A percentile compares a stretch with the other conserved stretches of the same genome.
phyloP scores from a whole-genome alignment of 2,113 vertebrate genomes.

The Ailuropoda melanoleuca region DNA sequence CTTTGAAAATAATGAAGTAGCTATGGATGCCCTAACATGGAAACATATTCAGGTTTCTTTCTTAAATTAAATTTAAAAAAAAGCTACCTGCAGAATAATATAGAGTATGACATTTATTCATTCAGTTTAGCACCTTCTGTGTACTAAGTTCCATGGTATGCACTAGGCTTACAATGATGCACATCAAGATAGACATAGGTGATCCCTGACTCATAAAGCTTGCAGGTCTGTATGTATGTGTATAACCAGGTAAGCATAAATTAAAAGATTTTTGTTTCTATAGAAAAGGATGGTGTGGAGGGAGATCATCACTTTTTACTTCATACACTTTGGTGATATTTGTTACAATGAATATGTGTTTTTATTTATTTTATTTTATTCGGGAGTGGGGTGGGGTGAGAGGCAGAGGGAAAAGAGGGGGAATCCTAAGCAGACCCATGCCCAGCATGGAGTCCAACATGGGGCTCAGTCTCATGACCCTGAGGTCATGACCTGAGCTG shows the following conservation, averaged over 20 bases:
- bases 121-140: background rate
- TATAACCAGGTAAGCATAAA: background rate
- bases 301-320: background rate
- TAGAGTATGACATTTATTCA: background rate
- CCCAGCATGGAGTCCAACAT: background rate
- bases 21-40: background rate
- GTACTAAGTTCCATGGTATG: background rate
- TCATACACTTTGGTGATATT: background rate
- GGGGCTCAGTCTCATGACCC: background rate
- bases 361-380: background rate
- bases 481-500: background rate
- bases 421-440: background rate
- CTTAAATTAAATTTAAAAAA: background rate
- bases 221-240: background rate
- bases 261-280: constrained; percentile 26
- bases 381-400: background rate
- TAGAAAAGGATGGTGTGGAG: background rate
- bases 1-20: background rate
- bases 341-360: background rate
- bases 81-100: background rate
- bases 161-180: background rate
- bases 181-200: background rate
- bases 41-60: background rate
- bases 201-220: background rate
- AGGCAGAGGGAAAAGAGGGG: background rate